Evolutionary conservation across 2,888 invertebrate genomes (phyloP), one percentile per base, ranked within the genome.

Genomic region (Liodrosophila aerea): DNA sequence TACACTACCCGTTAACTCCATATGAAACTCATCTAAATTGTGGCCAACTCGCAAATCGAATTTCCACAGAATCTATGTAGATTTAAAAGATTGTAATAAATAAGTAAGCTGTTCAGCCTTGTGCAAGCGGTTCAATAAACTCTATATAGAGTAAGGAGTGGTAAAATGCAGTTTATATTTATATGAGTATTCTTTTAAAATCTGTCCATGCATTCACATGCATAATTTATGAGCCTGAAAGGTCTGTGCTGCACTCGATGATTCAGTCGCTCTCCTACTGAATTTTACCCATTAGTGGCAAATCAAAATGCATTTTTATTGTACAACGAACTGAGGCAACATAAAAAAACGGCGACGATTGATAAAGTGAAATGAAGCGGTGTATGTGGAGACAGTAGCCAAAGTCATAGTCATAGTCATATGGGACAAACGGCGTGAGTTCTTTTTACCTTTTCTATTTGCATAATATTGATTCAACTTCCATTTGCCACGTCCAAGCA

Each of bases 391-490:
- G 27, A 36, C 9, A 13, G 37, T 15, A 2, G 4, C 7, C 15
- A 27, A 8, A 30, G 30, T 22, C 12, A 27, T 11, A 30, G 30
- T 22, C 12, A 13, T 16, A 33, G 49, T 13, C 12, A 15, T n/a
- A 36, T 37, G 15, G 36, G 12, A 11, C 7, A 16, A n/a, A 15
- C 2, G 13, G 7, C 18, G 15, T 36, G 27, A 15, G 16, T 40
- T 12, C 15, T 16, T 27, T 44, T 44, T 47, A 53, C 41, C 49
- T 53, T 53, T 41, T 40, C 49, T 37, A 73, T 81, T 84, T 84
- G 77, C 84, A 84, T 81, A 84, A 75, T 67, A 67, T 67, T 76
- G 66, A 80, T 80, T 72, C 69, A 65, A 68, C 72, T 71, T 64
- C 29, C 37, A 16, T 44, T 34, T 31, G 30, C 18, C 30, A 37